phyloP scores from a whole-genome alignment of 2,797 vertebrate genomes.

The Neostethus bicornis region DNA sequence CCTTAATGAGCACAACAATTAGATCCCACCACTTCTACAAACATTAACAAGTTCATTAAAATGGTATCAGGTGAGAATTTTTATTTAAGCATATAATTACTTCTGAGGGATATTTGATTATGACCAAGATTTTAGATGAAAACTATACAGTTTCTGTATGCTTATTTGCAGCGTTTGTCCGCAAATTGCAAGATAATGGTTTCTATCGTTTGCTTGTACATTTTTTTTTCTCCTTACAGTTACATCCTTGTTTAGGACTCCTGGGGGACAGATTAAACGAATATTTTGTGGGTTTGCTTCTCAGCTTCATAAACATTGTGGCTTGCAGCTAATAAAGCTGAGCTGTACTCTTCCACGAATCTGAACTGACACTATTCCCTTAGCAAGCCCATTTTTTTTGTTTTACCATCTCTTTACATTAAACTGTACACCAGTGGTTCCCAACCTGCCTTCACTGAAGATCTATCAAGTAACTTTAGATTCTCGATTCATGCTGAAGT shows the following conservation, averaged over 20 bases:
- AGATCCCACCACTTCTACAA: slow-evolving; percentile 27
- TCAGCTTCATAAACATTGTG: slow-evolving; percentile 33
- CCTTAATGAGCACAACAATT: slow-evolving; percentile 62
- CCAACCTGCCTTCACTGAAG: too few species aligned
- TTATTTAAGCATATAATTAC: slow-evolving; percentile 26
- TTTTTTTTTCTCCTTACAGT: slow-evolving; percentile 31
- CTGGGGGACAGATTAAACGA: slow-evolving; percentile 49
- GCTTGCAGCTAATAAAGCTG: slow-evolving; percentile 29
- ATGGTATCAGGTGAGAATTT: slow-evolving; percentile 12
- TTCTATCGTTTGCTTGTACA: slow-evolving; percentile 15
- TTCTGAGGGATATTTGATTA: slow-evolving; percentile 27
- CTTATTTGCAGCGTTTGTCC: slow-evolving; percentile 4
- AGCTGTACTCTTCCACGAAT: slow-evolving; percentile 31
- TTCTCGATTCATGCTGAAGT: too few species aligned
- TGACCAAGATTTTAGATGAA: slow-evolving; percentile 17
- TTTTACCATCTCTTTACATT: slow-evolving; percentile 32
- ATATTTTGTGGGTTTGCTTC: slow-evolving; percentile 50
- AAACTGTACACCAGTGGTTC: too few species aligned
- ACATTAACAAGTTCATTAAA: slow-evolving; percentile 57
- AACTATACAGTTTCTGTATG: neutral
- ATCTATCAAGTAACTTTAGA: too few species aligned
- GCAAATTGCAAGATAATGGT: slow-evolving; percentile 20
- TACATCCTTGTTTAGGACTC: slow-evolving; percentile 42
- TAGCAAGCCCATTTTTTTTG: slow-evolving; percentile 36
- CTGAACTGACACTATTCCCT: slow-evolving; percentile 48